These are phyloP conservation scores for Triplophysa rosa DNA, from an alignment of 2,113 vertebrate genomes.

Conservation along the genomic window DNA sequence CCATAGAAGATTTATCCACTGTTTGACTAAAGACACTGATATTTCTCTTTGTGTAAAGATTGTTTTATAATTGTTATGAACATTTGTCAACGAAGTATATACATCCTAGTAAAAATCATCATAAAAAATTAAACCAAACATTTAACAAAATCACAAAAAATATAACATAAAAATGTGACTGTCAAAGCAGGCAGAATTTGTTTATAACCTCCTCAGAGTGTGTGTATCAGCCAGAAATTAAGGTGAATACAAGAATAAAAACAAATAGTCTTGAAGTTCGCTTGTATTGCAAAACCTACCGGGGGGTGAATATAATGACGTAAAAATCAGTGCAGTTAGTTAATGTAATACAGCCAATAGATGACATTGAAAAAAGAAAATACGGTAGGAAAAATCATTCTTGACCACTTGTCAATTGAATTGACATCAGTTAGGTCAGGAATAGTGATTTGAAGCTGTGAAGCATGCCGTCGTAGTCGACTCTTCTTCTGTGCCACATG, in stretches of 20 bases:
- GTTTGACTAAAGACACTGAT: neutral
- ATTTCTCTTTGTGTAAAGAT: neutral
- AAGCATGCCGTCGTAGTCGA: constrained; percentile 92
- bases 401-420: constrained; percentile 98
- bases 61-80: neutral
- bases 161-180: constrained; percentile 48
- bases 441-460: constrained; percentile 99
- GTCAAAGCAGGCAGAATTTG: constrained; percentile 71
- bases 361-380: constrained; percentile 99
- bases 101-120: constrained; percentile 46
- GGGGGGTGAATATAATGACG: constrained; percentile 31
- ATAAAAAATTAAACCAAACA: constrained; percentile 50
- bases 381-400: constrained; percentile 98
- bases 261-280: constrained; percentile 81
- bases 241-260: constrained; percentile 80
- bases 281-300: constrained; percentile 81
- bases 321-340: constrained; percentile 82
- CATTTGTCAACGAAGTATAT: constrained; percentile 34
- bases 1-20: neutral
- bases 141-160: constrained; percentile 50
- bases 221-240: constrained; percentile 85
- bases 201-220: constrained; percentile 66
- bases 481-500: constrained; percentile 97
- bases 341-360: constrained; percentile 99
- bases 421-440: constrained; percentile 99